Evolutionary conservation across 35 echinoderm and acorn worm genomes (phyloP), one percentile per base, ranked within the genome.

Genomic region (Eucidaris tribuloides): DNA sequence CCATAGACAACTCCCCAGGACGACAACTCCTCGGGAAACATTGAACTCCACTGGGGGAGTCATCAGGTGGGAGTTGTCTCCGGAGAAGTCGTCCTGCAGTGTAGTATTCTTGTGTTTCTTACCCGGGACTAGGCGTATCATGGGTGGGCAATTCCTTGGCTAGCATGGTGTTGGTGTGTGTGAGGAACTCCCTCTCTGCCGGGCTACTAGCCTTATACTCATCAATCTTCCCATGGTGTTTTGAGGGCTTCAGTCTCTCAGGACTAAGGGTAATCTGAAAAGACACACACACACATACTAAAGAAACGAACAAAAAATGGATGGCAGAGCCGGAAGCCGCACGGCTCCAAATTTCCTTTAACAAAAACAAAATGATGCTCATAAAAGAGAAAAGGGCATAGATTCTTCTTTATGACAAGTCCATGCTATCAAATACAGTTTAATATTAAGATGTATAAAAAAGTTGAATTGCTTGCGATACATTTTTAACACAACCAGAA

Each of bases 91-190:
- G n/a, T n/a, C n/a, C n/a, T n/a, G n/a, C n/a, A n/a, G n/a, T n/a
- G n/a, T n/a, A n/a, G n/a, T n/a, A n/a, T n/a, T n/a, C n/a, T n/a
- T n/a, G n/a, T n/a, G n/a, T n/a, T n/a, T 7, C 68, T 17, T 74
- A 74, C 68, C 68, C 68, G 14, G 95, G 95, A 58, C 90, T 93
- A 19, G 95, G 95, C 9, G 95, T 98, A 65, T 98, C 95, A 57
- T 92, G 91, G 20, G 95, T 93, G 43, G 95, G 95, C 25, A 98
- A 45, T 72, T 98, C 95, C 54, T 87, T 92, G 45, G 83, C 86
- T 39, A 93, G 44, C 58, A 93, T 43, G 29, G 83, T 85, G 60
- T 98, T 93, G 35, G 81, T 71, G 77, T 54, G 54, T 41, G 50
- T 18, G 31, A 98, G 77, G 71, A 98, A 98, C 63, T 38, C 76